Conservation (phyloP, 2,113 vertebrate species). For the Trogon melanurus region DNA sequence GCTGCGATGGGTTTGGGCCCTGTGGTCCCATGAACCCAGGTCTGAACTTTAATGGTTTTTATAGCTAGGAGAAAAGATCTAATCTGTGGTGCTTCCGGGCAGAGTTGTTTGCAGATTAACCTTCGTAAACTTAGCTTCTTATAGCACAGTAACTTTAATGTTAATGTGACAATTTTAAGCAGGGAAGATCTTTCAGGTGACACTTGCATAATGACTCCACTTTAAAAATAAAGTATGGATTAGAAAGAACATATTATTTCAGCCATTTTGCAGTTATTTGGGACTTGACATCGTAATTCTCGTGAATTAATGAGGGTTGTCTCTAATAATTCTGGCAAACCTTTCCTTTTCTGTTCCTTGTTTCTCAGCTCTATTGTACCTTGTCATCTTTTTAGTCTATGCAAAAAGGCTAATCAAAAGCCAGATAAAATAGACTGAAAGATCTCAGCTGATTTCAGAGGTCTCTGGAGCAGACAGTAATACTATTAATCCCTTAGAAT, state of each 20-base stretch:
- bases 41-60: not conserved
- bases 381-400: conserved; percentile 10
- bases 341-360: not conserved
- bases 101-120: not conserved
- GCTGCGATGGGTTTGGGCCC: not conserved
- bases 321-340: not conserved
- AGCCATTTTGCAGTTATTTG: conserved; percentile 11
- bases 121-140: not conserved
- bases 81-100: not conserved
- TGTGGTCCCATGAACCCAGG: not conserved
- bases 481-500: not conserved
- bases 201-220: not conserved
- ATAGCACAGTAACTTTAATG: not conserved
- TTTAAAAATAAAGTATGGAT: conserved; percentile 19
- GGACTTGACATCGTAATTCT: conserved; percentile 11
- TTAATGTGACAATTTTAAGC: not conserved
- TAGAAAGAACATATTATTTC: not conserved
- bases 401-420: conserved; percentile 33
- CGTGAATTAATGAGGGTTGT: not conserved
- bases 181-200: conserved; percentile 2
- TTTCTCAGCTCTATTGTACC: conserved; percentile 1
- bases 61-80: not conserved
- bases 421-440: conserved; percentile 14
- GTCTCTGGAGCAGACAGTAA: conserved; percentile 8
- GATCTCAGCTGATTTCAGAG: conserved; percentile 9